These are phyloP conservation scores for Leucophora obtusa DNA, from an alignment of 2,888 invertebrate species.

Conservation along the genomic window DNA sequence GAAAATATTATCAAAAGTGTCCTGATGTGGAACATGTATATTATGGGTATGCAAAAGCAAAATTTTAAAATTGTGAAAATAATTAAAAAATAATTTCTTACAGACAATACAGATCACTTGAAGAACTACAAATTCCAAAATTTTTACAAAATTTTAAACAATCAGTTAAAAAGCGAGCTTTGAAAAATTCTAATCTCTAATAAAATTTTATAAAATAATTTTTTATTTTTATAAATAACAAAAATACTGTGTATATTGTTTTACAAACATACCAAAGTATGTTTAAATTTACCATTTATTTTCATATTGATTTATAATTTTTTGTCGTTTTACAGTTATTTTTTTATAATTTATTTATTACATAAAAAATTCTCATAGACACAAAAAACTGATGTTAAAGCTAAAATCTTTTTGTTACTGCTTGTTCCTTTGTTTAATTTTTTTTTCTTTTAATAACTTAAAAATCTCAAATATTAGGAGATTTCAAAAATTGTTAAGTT, in stretches of 20 bases:
- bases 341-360: slow-evolving; percentile 19
- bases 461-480: slow-evolving; percentile 58
- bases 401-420: slow-evolving; percentile 36
- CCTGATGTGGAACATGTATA: slow-evolving; percentile 64
- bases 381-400: slow-evolving; percentile 19
- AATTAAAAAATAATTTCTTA: background rate
- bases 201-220: background rate
- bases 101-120: slow-evolving; percentile 50
- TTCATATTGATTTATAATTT: too few relatives aligned
- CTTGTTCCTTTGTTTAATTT: background rate
- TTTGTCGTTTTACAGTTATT: slow-evolving; percentile 3
- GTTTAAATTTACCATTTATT: slow-evolving; percentile 29
- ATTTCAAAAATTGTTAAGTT: slow-evolving; percentile 36
- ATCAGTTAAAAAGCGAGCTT: background rate
- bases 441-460: slow-evolving; percentile 22
- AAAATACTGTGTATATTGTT: slow-evolving; percentile 27
- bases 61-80: background rate
- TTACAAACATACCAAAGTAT: slow-evolving; percentile 14
- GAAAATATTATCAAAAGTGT: slow-evolving; percentile 67
- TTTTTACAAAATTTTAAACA: slow-evolving; percentile 27
- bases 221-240: background rate
- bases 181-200: background rate
- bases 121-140: slow-evolving; percentile 9
- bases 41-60: slow-evolving; percentile 72
- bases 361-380: slow-evolving; percentile 14